Conservation (phyloP, 2,888 invertebrate genomes). For the Arctia plantaginis region DNA sequence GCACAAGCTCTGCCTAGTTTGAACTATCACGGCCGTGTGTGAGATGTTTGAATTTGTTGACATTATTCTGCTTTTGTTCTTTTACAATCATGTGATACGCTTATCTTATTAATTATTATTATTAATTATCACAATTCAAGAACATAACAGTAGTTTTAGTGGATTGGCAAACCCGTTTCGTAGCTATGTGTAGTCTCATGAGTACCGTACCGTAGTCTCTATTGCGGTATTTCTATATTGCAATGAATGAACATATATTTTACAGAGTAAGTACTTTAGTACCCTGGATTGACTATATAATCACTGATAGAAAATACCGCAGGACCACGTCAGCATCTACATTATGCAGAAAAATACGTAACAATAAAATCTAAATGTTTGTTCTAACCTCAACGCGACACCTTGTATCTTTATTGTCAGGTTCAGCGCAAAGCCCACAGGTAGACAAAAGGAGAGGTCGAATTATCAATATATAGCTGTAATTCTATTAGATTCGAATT, state of each 20-base stretch:
- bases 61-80: neutral
- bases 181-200: neutral
- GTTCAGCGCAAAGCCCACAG: neutral
- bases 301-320: neutral
- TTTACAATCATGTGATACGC: too few species aligned
- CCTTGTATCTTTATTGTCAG: neutral
- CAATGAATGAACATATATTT: neutral
- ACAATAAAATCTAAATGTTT: neutral
- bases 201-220: too few species aligned
- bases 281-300: neutral
- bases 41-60: too few species aligned
- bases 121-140: neutral
- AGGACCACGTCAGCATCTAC: neutral
- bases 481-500: constrained; percentile 40
- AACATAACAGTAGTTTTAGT: neutral
- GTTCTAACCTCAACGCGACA: neutral
- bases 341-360: neutral
- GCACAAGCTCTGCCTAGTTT: too few species aligned
- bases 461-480: constrained; percentile 32
- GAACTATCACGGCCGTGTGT: too few species aligned
- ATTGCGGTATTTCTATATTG: neutral
- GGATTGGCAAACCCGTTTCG: too few species aligned
- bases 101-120: too few species aligned
- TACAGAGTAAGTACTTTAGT: neutral
- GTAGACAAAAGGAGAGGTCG: neutral